Base-by-base conservation (phyloP, 2,797 vertebrate genomes). In the Labeo calbasu region DNA sequence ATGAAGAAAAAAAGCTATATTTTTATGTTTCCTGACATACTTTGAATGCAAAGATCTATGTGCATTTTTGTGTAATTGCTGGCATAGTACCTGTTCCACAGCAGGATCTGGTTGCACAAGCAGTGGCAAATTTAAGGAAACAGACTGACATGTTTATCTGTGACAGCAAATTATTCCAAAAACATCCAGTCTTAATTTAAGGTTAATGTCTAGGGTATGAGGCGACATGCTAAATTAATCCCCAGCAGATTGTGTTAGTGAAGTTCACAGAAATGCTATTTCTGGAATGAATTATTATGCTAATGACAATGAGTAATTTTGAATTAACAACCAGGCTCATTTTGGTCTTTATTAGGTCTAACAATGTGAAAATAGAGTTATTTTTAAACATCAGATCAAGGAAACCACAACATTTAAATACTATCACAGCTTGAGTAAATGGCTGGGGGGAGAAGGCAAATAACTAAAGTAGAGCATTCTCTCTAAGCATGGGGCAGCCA, bases 391-490 rank as follows among this genome's bases (percentile, higher is more conserved):
- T n/a, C 50, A 71, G 21, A 70, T 36, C 65, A 69, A 68, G 57
- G 21, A 84, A 70, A 65, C 43, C 43, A 50, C 25, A 73, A 82
- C n/a, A 75, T 25, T 4, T 11, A 65, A 82, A 72, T 28, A 66
- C n/a, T 3, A 53, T 65, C 70, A 83, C 61, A 65, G 72, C 59
- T 75, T 36, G 19, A 19, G 25, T 53, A 53, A 14, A 66, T 53
- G 48, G 10, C 48, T 65, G 21, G 21, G n/a, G 40, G 23, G 11
- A 28, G 36, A 82, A 46, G 61, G 59, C 32, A 63, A 86, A 55
- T 65, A 73, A 50, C 69, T 8, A 83, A 84, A 86, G 70, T 80
- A 77, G 83, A 78, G 21, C 82, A 80, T 57, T 69, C 21, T 36
- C 66, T 83, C 80, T 48, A 69, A 81, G 53, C 82, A 85, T 55